phyloP scores from a whole-genome alignment of 2,797 vertebrate species.

The Anguilla marmorata region DNA sequence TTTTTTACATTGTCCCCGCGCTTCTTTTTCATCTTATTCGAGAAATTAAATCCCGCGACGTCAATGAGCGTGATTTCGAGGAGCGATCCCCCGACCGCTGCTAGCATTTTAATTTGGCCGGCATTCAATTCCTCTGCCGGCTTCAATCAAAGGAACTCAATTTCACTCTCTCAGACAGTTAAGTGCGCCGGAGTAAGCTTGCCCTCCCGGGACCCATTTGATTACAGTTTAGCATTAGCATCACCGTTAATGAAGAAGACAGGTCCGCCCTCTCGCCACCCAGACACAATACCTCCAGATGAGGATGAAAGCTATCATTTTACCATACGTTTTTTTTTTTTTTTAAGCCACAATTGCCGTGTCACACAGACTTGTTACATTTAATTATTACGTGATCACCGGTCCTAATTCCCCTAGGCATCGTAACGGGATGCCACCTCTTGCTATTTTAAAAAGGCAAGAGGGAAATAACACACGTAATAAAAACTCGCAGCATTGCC shows the following conservation, averaged over 20 bases:
- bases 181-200: background rate
- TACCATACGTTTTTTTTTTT: background rate
- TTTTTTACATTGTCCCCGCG: background rate
- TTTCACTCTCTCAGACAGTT: slow-evolving; percentile 32
- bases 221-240: slow-evolving; percentile 35
- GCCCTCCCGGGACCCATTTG: slow-evolving; percentile 27
- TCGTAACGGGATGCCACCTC: background rate
- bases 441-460: background rate
- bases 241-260: slow-evolving; percentile 30
- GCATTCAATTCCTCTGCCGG: slow-evolving; percentile 27
- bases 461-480: background rate
- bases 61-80: slow-evolving; percentile 8
- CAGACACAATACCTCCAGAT: background rate
- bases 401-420: background rate
- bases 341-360: background rate
- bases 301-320: background rate
- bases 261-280: background rate
- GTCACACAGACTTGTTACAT: background rate
- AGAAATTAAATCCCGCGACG: slow-evolving; percentile 23
- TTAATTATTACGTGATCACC: background rate
- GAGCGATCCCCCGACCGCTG: slow-evolving; percentile 7
- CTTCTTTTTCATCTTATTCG: slow-evolving; percentile 20
- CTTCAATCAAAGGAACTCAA: slow-evolving; percentile 38
- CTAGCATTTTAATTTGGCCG: slow-evolving; percentile 30
- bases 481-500: slow-evolving; percentile 2